These are phyloP conservation scores for Cirrhinus molitorella DNA, from an alignment of 2,797 vertebrate species.

Conservation along the genomic window DNA sequence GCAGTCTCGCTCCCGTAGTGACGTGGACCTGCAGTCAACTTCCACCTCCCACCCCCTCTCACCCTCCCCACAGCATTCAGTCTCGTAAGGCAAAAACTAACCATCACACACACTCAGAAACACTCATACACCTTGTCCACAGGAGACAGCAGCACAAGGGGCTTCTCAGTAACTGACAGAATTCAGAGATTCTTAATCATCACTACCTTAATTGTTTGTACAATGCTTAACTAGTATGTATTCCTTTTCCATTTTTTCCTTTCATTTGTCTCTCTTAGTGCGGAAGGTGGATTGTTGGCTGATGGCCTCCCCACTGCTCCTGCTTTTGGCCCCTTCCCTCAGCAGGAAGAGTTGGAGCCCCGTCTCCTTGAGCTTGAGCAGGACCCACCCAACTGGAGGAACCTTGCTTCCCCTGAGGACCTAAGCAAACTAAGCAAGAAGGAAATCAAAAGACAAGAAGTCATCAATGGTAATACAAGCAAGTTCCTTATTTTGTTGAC, in stretches of 20 bases:
- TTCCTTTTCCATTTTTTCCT: background rate
- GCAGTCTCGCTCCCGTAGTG: constrained; percentile 91
- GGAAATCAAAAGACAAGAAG: constrained; percentile 90
- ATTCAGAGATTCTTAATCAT: constrained; percentile 4
- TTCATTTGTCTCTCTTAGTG: constrained; percentile 63
- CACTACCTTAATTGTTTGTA: background rate
- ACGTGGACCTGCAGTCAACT: constrained; percentile 90
- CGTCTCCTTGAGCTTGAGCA: constrained; percentile 85
- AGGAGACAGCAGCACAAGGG: constrained; percentile 45
- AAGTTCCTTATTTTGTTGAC: background rate
- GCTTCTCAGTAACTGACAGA: constrained; percentile 10
- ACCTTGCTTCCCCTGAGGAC: constrained; percentile 75
- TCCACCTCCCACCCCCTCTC: constrained; percentile 73
- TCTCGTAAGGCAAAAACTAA: constrained; percentile 77
- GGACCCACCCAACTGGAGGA: constrained; percentile 90
- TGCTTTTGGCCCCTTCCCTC: constrained; percentile 73
- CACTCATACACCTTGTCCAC: constrained; percentile 1
- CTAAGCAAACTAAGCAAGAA: constrained; percentile 85
- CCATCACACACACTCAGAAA: constrained; percentile 55
- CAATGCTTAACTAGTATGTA: background rate
- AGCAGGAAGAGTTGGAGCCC: constrained; percentile 85
- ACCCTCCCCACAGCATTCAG: constrained; percentile 72
- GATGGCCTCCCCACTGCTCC: constrained; percentile 68
- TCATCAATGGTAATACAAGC: constrained; percentile 86
- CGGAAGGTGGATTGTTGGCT: constrained; percentile 57